Base-by-base conservation (phyloP, 2,888 invertebrate species). In the Gastracanthus pulcherrimus region DNA sequence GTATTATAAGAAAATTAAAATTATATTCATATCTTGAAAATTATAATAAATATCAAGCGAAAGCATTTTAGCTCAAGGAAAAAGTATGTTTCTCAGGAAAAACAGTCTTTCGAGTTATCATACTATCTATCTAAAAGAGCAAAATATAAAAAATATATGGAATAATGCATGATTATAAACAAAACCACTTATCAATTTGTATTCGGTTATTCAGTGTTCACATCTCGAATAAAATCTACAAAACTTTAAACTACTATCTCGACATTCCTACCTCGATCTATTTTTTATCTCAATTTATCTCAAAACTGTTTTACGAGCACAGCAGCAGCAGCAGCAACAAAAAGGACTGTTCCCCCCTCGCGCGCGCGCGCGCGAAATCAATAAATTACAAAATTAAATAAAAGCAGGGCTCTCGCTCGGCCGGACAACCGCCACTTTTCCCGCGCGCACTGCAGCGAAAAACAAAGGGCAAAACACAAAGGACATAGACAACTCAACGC, bases 371-470 rank as follows among this genome's bases (percentile, higher is more conserved):
- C 66, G 67, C 29, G 38, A 80, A 70, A 76, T 70, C 75, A 70
- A 80, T 75, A 69, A 80, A 80, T 69, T 38, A 80, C 19, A n/a
- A 75, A 80, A 80, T 80, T 69, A 75, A 74, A 80, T 58, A 58
- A 79, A 67, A 29, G 45, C n/a, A n/a, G n/a, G n/a, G n/a, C n/a
- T n/a, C n/a, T n/a, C 69, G 34, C 23, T 16, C 7, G 6, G 41
- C n/a, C 29, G 23, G 78, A 69, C 69, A 75, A 69, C 69, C 69
- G 29, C 48, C 74, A 58, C 48, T 69, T 80, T 80, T 69, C 48
- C 34, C 51, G 26, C 38, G n/a, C 31, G 16, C 11, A n/a, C 16
- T 26, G 36, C n/a, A 51, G 9, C 51, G 19, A 51, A 62, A 45
- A 23, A 64, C 36, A 77, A 69, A 60, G 23, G 51, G 62, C 36